Base-by-base conservation (phyloP, 1,140 invertebrate genomes). In the Diachasma alloeum region DNA sequence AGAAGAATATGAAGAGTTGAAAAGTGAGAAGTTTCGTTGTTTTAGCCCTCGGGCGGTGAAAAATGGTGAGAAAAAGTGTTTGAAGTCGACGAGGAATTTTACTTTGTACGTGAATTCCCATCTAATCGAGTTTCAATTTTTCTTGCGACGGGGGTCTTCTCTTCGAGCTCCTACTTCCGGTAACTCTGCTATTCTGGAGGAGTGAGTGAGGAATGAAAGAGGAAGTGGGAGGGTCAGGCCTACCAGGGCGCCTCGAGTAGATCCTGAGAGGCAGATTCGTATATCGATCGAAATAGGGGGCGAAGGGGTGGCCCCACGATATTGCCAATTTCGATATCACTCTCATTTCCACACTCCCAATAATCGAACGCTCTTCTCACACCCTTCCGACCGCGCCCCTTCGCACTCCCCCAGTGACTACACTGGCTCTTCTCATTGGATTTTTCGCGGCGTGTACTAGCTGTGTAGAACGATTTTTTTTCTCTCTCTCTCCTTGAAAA, bases 321-420 rank as follows among this genome's bases (percentile, higher is more conserved):
- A 84, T 84, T 84, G 83, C 80, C 83, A 84, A 84, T 84, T 84
- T 84, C 79, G 81, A 82, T 82, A 82, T 84, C 81, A 83, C 81
- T 82, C 81, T 83, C 82, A 82, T 82, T 82, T 81, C 79, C 77
- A 56, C 79, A 53, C 26, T n/a, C 19, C 39, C 75, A 26, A 56
- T 44, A 76, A 79, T 70, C 59, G 72, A 72, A 76, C 31, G 48
- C 67, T 15, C 66, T 56, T 46, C 71, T 74, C 31, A 68, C 31
- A 36, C 31, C 66, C 66, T 42, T 67, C 19, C 42, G 31, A 56
- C 31, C 46, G 8, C 68, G 13, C 67, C 67, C 26, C n/a, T 66
- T 31, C 10, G 4, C 10, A 36, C 53, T 39, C 11, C 53, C 26
- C 26, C 37, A 3, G 2, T 8, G 13, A 15, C 17, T 17, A 10